A percentile compares a stretch with the other conserved stretches of the same genome.
Conservation (phyloP, 2,888 invertebrate genomes). For the Globia sparganii region DNA sequence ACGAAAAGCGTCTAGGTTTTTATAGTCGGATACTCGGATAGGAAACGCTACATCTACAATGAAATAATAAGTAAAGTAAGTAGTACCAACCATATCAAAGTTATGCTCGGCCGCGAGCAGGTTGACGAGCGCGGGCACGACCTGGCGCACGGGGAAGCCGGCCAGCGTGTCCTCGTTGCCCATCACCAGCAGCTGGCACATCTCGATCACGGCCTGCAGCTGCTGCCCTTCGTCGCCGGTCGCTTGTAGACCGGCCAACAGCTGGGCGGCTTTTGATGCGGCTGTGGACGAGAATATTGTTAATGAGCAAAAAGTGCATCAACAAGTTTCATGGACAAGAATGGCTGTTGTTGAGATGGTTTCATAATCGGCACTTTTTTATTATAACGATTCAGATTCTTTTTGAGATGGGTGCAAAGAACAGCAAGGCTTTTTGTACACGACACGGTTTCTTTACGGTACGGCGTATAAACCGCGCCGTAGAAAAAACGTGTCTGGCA, state of each 20-base stretch:
- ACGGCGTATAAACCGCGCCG: too few species aligned
- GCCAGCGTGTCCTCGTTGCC: constrained; percentile 99
- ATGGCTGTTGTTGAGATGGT: too few species aligned
- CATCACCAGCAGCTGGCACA: constrained; percentile 99
- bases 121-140: constrained; percentile 98
- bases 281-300: constrained; percentile 82
- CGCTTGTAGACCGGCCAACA: constrained; percentile 97
- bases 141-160: constrained; percentile 99
- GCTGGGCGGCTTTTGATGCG: constrained; percentile 97
- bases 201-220: constrained; percentile 98
- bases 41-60: neutral
- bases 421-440: neutral
- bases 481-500: too few species aligned
- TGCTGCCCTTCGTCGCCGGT: constrained; percentile 98
- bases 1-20: neutral
- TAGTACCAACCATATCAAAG: constrained; percentile 96
- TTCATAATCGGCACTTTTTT: neutral
- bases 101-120: constrained; percentile 99
- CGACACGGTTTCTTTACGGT: too few species aligned
- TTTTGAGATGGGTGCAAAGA: neutral
- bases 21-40: too few species aligned
- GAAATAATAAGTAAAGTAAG: neutral
- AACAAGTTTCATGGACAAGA: neutral
- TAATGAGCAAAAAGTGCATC: neutral
- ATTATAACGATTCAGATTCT: neutral